A percentile compares a stretch with the other conserved stretches of the same genome.
These are phyloP conservation scores for Trichogramma evanescens DNA, from an alignment of 2,888 invertebrate genomes.

Conservation along the genomic window DNA sequence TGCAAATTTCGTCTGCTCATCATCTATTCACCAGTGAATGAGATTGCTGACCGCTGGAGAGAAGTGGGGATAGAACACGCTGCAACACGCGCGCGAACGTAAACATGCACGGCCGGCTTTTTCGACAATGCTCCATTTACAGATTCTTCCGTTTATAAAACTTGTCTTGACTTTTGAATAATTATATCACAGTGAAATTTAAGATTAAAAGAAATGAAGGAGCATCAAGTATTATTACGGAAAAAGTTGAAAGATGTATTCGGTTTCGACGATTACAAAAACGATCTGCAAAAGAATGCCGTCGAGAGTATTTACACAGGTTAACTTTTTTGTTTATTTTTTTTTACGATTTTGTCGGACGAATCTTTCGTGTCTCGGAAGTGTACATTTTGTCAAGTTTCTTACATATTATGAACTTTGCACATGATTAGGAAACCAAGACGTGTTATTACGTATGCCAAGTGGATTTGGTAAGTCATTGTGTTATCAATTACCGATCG, in stretches of 20 bases:
- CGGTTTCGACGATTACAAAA: conserved; percentile 73
- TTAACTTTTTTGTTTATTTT: conserved; percentile 38
- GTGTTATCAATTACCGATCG: conserved; percentile 92
- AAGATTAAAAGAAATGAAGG: too few species aligned
- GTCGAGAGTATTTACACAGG: conserved; percentile 66
- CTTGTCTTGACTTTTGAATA: too few species aligned
- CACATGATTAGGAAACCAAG: conserved; percentile 60
- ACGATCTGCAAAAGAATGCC: conserved; percentile 70
- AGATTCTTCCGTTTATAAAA: too few species aligned
- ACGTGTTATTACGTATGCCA: conserved; percentile 96
- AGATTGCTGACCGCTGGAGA: too few species aligned
- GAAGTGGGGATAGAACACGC: too few species aligned
- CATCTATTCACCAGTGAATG: too few species aligned
- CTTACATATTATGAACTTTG: neutral
- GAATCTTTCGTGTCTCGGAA: neutral
- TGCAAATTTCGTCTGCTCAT: too few species aligned
- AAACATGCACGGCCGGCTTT: too few species aligned
- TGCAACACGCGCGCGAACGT: too few species aligned
- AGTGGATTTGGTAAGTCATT: conserved; percentile 97
- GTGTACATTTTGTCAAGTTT: neutral
- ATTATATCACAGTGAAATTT: too few species aligned
- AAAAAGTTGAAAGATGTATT: conserved; percentile 56
- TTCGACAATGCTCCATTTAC: too few species aligned
- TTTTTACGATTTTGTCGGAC: neutral
- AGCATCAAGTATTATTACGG: neutral